phyloP scores from a whole-genome alignment of 2,888 invertebrate genomes.

The Nymphalis urticae region DNA sequence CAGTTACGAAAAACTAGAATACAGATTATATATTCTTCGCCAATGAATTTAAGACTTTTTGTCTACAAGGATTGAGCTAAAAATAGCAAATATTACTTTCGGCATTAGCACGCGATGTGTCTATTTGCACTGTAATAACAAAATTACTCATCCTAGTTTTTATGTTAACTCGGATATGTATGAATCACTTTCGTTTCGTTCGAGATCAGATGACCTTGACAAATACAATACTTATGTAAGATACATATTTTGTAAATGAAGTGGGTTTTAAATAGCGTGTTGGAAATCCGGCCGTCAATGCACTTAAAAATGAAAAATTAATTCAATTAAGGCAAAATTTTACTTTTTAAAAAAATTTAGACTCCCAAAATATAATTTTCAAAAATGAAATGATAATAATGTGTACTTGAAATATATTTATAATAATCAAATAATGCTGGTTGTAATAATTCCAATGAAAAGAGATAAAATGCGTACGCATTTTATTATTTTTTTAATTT shows the following conservation, averaged over 20 bases:
- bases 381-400: not conserved
- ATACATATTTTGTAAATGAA: not conserved
- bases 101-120: conserved; percentile 12
- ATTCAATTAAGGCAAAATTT: too few species aligned
- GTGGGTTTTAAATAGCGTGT: not conserved
- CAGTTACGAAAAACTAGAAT: not conserved
- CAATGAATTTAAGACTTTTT: not conserved
- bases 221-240: not conserved
- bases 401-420: too few species aligned
- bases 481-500: too few species aligned
- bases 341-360: too few species aligned
- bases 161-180: conserved; percentile 39
- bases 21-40: not conserved
- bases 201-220: conserved; percentile 19
- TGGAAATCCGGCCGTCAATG: too few species aligned
- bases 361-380: too few species aligned
- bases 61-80: not conserved
- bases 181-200: conserved; percentile 56
- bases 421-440: not conserved
- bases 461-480: not conserved
- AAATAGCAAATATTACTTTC: not conserved
- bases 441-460: not conserved
- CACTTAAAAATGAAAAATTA: too few species aligned
- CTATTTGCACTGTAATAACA: conserved; percentile 34
- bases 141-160: conserved; percentile 44